These are phyloP conservation scores for Scaptodrosophila latifasciaeformis DNA, from an alignment of 2,888 invertebrate genomes.

Conservation along the genomic window DNA sequence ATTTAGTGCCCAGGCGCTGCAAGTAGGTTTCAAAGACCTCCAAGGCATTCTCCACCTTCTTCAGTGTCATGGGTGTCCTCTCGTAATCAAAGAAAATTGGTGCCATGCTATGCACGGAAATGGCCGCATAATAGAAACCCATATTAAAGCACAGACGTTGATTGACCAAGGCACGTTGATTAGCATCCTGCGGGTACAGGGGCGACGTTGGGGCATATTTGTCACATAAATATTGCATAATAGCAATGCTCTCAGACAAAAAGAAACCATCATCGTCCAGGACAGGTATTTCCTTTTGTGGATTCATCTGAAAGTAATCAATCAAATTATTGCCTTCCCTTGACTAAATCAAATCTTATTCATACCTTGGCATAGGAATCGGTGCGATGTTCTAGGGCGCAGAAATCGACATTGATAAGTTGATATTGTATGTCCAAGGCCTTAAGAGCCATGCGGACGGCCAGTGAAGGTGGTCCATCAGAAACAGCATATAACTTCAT, in stretches of 20 bases:
- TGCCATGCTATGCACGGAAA: slow-evolving; percentile 78
- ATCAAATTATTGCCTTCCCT: background rate
- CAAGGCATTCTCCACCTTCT: slow-evolving; percentile 82
- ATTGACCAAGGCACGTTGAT: slow-evolving; percentile 84
- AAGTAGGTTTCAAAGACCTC: slow-evolving; percentile 82
- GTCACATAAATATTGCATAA: slow-evolving; percentile 83
- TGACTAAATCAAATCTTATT: too few relatives aligned
- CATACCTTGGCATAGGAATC: slow-evolving; percentile 83
- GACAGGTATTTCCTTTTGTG: slow-evolving; percentile 86
- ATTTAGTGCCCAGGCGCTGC: slow-evolving; percentile 78
- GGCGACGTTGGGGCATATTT: slow-evolving; percentile 81
- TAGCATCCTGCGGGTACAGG: slow-evolving; percentile 84
- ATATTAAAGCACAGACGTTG: slow-evolving; percentile 87
- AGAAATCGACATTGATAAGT: slow-evolving; percentile 81
- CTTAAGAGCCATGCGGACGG: slow-evolving; percentile 82
- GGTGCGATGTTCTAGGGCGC: slow-evolving; percentile 84
- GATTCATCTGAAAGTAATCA: slow-evolving; percentile 78
- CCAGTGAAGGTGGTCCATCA: slow-evolving; percentile 86
- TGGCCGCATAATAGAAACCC: slow-evolving; percentile 83
- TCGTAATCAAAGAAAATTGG: slow-evolving; percentile 86
- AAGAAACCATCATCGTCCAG: slow-evolving; percentile 87
- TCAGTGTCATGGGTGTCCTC: slow-evolving; percentile 80
- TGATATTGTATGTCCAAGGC: slow-evolving; percentile 80
- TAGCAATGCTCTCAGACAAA: slow-evolving; percentile 84
- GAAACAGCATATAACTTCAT: slow-evolving; percentile 84